phyloP scores from a whole-genome alignment of 2,797 vertebrate species.

The Smutsia gigantea region DNA sequence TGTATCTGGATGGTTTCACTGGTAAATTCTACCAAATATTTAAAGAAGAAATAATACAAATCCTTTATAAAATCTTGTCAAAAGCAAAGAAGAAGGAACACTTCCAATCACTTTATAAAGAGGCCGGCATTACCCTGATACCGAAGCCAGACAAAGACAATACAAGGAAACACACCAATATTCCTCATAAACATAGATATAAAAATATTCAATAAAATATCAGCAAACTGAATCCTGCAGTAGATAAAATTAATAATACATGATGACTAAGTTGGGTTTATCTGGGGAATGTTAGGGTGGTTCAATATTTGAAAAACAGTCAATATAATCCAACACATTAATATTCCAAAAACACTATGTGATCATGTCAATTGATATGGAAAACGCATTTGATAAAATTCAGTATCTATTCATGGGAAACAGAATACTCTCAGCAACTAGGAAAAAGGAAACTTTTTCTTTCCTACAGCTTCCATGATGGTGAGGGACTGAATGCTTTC shows the following conservation, averaged over 20 bases:
- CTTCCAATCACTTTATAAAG: background rate
- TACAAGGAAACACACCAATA: background rate
- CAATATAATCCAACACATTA: background rate
- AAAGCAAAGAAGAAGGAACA: background rate
- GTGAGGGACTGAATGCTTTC: too few species aligned
- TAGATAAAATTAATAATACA: background rate
- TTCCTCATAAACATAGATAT: too few species aligned
- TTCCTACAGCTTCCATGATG: too few species aligned
- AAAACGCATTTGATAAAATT: background rate
- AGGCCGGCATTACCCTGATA: background rate
- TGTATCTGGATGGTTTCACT: background rate
- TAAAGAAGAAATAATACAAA: background rate
- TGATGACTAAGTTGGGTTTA: background rate
- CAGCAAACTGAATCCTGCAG: background rate
- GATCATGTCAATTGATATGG: background rate
- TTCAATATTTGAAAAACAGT: background rate
- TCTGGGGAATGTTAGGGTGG: background rate
- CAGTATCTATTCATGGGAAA: background rate
- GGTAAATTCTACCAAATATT: background rate
- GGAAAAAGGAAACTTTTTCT: background rate
- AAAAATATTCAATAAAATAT: background rate
- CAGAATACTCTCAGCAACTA: background rate
- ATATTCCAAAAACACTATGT: background rate
- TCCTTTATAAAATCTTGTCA: background rate
- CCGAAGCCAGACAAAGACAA: background rate